Base-by-base conservation (phyloP, 2,888 invertebrate genomes). In the Globia sparganii region DNA sequence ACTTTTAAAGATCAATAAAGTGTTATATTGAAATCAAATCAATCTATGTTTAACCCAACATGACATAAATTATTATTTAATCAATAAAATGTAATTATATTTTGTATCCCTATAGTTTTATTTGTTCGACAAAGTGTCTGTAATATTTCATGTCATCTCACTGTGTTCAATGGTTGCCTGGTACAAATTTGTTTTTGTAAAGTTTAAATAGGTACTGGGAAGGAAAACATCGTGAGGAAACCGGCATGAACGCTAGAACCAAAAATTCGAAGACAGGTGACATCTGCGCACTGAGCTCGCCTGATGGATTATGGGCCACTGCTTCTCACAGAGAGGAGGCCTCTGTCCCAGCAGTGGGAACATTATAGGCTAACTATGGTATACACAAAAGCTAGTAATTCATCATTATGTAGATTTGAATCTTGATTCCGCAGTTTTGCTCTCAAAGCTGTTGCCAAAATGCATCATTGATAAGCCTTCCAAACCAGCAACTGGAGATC, bases 381-480 rank as follows among this genome's bases (percentile, higher is more conserved):
- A 43, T n/a, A 11, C 25, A n/a, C 15, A 31, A 31, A 56, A 53
- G 9, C 25, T n/a, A 11, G 15, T 21, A 4, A 37, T 62, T 75
- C 21, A 75, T 25, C 25, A 31, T 18, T n/a, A 68, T 21, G 46
- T 18, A 62, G 6, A 40, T 53, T 62, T 43, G n/a, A 28, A 31
- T 15, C 31, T 49, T 11, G n/a, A 68, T 76, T n/a, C 25, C 4
- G 6, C 18, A 61, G 11, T 4, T 43, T 40, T 11, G 31, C 11
- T 18, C n/a, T 4, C 9, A 37, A 66, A 28, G 21, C 34, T 66
- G 21, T 49, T 49, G 31, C 1, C 25, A 49, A 62, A 53, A 65
- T 78, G 21, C 2, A 72, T 72, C 40, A 28, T 31, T n/a, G 21
- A 66, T 31, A 43, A 34, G 53, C 43, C 43, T 65, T 31, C 53